Evolutionary conservation across 2,797 vertebrate species (phyloP), one percentile per base, ranked within the genome.

Genomic region (Gymnodraco acuticeps): DNA sequence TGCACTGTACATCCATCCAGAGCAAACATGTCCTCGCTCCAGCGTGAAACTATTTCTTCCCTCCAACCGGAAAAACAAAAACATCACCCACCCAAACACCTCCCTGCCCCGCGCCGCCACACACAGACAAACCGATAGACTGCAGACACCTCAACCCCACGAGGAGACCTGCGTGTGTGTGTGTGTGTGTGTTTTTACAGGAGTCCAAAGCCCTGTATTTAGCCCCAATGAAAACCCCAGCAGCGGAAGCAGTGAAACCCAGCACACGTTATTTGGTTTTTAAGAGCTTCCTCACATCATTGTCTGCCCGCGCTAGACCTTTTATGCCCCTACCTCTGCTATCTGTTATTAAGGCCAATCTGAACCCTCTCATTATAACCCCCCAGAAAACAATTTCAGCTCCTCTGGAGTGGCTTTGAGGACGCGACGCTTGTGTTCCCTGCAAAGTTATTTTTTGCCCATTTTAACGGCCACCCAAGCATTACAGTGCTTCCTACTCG

Each of bases 301-400:
- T 94, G 94, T 93, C 93, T 94, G 92, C 85, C 89, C 73, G 83
- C 52, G 63, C 75, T 79, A 92, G 90, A 88, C 88, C 89, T 93
- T 91, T 91, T 86, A 93, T 90, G 84, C 84, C 84, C 85, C 85
- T 84, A 88, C 92, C 89, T 89, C 91, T 86, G 88, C 89, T 94
- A 93, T 94, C 93, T 94, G 93, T 94, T 90, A 95, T 94, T 93
- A 94, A 91, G 87, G 85, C 88, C 91, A 88, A 89, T 93, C 89
- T 83, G 53, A 86, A 88, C 78, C 91, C 93, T 93, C 87, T 94
- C 90, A 94, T 94, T 94, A 94, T 67, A 73, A 71, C 82, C 84
- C 76, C 84, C 82, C 68, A 88, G 82, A 90, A 91, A 89, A 88
- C 88, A 83, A 84, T 93, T 89, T 91, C 68, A 59, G 73, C 78